These are phyloP conservation scores for Metalampra italica DNA, from an alignment of 2,888 invertebrate genomes.

Conservation along the genomic window DNA sequence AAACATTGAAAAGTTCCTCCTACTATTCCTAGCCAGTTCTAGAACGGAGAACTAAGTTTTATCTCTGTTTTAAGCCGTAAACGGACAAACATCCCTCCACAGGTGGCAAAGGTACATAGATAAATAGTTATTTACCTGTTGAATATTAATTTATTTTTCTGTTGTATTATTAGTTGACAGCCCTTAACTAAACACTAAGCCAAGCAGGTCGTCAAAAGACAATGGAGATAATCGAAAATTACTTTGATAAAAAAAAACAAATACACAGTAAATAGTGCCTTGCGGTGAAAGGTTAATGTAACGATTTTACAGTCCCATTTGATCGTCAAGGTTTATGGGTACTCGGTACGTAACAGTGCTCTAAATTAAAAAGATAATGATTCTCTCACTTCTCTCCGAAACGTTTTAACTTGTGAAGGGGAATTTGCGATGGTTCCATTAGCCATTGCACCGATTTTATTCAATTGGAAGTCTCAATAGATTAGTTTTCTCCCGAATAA, in stretches of 20 bases:
- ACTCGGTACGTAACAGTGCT: conserved; percentile 34
- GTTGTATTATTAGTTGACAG: too few relatives aligned
- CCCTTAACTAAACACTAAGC: not conserved
- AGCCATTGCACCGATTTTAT: not conserved
- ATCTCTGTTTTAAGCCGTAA: too few relatives aligned
- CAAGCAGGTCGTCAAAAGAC: not conserved
- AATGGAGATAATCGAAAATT: not conserved
- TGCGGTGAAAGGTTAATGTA: conserved; percentile 63
- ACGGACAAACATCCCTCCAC: too few relatives aligned
- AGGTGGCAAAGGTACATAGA: too few relatives aligned
- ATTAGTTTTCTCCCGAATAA: not conserved
- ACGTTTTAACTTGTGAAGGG: conserved; percentile 10
- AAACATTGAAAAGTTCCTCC: too few relatives aligned
- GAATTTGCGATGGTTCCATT: conserved; percentile 16
- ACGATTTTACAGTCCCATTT: conserved; percentile 56
- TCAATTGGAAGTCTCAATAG: not conserved
- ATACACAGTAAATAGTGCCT: conserved; percentile 51
- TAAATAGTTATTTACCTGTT: too few relatives aligned
- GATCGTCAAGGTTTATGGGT: conserved; percentile 53
- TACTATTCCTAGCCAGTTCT: too few relatives aligned
- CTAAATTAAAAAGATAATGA: conserved; percentile 59
- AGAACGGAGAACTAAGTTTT: too few relatives aligned
- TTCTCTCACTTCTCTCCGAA: conserved; percentile 18
- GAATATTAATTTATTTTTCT: too few relatives aligned
- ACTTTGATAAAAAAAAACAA: conserved; percentile 44